Conservation (phyloP, 2,888 invertebrate genomes). For the Acronicta aceris region DNA sequence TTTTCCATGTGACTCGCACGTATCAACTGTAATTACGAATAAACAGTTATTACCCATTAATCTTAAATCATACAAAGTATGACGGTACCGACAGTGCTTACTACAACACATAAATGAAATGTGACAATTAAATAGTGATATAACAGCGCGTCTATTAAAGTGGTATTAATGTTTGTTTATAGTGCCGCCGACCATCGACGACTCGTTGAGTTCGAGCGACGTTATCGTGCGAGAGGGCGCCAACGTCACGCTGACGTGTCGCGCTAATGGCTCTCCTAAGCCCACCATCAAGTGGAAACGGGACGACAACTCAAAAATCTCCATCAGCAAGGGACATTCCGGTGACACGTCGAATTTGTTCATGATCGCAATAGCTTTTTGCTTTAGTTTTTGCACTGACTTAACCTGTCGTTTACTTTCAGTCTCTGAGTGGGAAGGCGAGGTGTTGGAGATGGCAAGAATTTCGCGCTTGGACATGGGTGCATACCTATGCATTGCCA, state of each 20-base stretch:
- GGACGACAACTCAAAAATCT: slow-evolving; percentile 96
- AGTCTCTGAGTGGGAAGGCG: slow-evolving; percentile 96
- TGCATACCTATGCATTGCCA: slow-evolving; percentile 97
- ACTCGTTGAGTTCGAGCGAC: slow-evolving; percentile 96
- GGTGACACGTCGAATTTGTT: slow-evolving; percentile 85
- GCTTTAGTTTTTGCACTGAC: slow-evolving; percentile 36
- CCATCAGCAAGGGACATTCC: slow-evolving; percentile 94
- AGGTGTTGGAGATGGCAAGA: slow-evolving; percentile 94
- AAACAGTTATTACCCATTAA: not conserved
- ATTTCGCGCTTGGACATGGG: slow-evolving; percentile 97
- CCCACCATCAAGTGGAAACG: slow-evolving; percentile 97
- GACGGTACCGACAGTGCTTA: too few relatives aligned
- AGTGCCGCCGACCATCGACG: slow-evolving; percentile 98
- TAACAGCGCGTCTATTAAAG: slow-evolving; percentile 46
- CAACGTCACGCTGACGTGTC: slow-evolving; percentile 96
- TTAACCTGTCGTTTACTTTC: slow-evolving; percentile 63
- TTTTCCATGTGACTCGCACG: not conserved
- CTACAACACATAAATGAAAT: too few relatives aligned
- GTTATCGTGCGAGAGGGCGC: slow-evolving; percentile 97
- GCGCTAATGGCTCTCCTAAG: slow-evolving; percentile 96
- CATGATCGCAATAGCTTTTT: slow-evolving; percentile 45
- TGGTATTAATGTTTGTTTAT: slow-evolving; percentile 77
- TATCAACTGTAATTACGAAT: not conserved
- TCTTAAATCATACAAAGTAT: too few relatives aligned
- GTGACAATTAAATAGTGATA: slow-evolving; percentile 19